Evolutionary conservation across 2,797 vertebrate species (phyloP), one percentile per base, ranked within the genome.

Genomic region (Oryzias sinensis): DNA sequence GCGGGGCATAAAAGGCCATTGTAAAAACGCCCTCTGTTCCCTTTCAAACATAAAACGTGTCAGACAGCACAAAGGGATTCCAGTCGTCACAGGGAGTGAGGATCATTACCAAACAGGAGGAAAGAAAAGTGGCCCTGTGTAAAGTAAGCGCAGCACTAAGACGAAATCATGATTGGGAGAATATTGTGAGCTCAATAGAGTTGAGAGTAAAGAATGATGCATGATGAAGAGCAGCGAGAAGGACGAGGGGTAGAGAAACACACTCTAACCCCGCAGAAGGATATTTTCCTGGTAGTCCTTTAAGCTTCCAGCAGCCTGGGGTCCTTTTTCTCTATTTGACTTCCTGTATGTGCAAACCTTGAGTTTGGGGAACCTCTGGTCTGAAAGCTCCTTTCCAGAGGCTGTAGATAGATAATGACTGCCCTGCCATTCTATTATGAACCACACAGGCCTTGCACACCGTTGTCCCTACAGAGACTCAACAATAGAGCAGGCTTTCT

Each of bases 1-100:
- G 76, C 79, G 85, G 87, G 87, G 85, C 81, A 90, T 87, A 85
- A 88, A 88, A 83, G 88, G 76, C 81, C 89, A 89, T 87, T 89
- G 87, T 88, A 83, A 87, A 88, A 85, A 78, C 53, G 68, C 80
- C 82, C 86, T 86, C 83, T 85, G 83, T 87, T 88, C 81, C 79
- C 80, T 88, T 85, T 88, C 81, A 87, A 81, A 82, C 83, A 84
- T 88, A 87, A 87, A 90, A 90, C 72, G 77, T 86, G 84, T 87
- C 87, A 86, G 77, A 79, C 69, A 44, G 71, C 64, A 88, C 89
- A 88, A 89, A 88, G 82, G 85, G 85, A 85, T 86, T 86, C 77
- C 76, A 82, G 84, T 78, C 72, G 67, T 82, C 79, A 72, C 71
- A 72, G 76, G 72, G 75, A 80, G 81, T 56, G 62, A 70, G 76